Base-by-base conservation (phyloP, 2,113 vertebrate species). In the Martes martes region DNA sequence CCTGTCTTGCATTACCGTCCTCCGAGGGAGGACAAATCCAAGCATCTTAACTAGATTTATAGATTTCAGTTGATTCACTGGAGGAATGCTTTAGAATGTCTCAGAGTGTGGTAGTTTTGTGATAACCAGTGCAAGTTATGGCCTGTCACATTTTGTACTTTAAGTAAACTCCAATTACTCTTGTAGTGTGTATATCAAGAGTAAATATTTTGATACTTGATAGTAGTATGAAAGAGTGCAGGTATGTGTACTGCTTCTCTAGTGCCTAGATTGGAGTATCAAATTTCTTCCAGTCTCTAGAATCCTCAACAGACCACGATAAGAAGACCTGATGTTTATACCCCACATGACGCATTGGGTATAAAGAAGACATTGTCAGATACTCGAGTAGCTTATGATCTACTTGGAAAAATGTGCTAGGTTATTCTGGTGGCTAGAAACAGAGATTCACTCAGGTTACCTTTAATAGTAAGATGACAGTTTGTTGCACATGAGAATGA, bases 41-140 rank as follows among this genome's bases (percentile, higher is more conserved):
- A 92, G 57, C 0, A 0, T 96, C 85, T 92, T 97, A 87, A 71
- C 61, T 83, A 95, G 81, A 98, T 98, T 98, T 97, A 96, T 91
- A 81, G 88, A 65, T 86, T 96, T 50, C 1, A 91, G 76, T 93
- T 97, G 91, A 88, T 97, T 89, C 93, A 28, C 80, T 14, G 71
- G 31, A 90, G 39, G 42, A 42, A 45, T 93, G 39, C 94, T 96
- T 98, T 67, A 97, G 86, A 92, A 98, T 96, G 95, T 95, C 67
- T 97, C 71, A 76, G 61, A 81, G 69, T 83, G 61, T 42, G 94
- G 50, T 97, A 67, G n/a, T 96, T 97, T 67, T 79, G 81, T 97
- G 95, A 97, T 86, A 98, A 95, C 79, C 33, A 96, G 52, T 89
- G 80, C 71, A 96, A 47, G 73, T 96, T 98, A 96, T 96, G 94